A percentile compares a stretch with the other conserved stretches of the same genome.
These are phyloP conservation scores for Gastrophysa polygoni DNA, from an alignment of 2,888 invertebrate genomes.

Conservation along the genomic window DNA sequence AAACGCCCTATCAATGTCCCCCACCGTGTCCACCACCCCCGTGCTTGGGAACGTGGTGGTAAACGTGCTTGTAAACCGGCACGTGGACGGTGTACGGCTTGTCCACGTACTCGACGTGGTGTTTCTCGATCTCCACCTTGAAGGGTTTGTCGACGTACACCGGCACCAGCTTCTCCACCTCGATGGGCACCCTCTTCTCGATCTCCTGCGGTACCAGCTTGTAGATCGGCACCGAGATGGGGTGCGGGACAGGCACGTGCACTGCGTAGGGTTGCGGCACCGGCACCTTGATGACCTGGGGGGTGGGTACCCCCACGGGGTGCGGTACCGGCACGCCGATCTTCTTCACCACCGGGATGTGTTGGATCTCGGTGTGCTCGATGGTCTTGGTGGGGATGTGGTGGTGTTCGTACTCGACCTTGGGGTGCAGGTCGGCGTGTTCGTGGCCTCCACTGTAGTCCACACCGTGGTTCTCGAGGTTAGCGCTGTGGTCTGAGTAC, in stretches of 20 bases:
- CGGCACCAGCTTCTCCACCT: constrained; percentile 73
- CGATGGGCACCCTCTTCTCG: constrained; percentile 74
- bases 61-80: constrained; percentile 75
- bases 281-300: constrained; percentile 71
- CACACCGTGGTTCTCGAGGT: not conserved
- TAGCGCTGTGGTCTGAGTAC: not conserved
- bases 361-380: constrained; percentile 71
- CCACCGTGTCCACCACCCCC: constrained; percentile 26
- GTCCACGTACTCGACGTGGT: constrained; percentile 67
- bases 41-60: constrained; percentile 62
- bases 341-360: constrained; percentile 73
- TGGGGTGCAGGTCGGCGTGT: constrained; percentile 61
- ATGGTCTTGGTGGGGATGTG: constrained; percentile 64
- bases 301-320: constrained; percentile 74
- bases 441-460: not conserved
- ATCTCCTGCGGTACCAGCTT: constrained; percentile 74
- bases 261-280: constrained; percentile 79
- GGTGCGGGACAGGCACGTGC: constrained; percentile 72
- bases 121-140: constrained; percentile 77
- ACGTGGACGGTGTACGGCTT: constrained; percentile 77
- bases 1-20: constrained; percentile 13
- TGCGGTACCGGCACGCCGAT: constrained; percentile 75
- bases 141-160: constrained; percentile 76
- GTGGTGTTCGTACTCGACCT: constrained; percentile 62
- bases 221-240: constrained; percentile 74